Conservation (phyloP, 30 jellyfish, hydroid and myxozoan species). For the Chrysaora quinquecirrha region DNA sequence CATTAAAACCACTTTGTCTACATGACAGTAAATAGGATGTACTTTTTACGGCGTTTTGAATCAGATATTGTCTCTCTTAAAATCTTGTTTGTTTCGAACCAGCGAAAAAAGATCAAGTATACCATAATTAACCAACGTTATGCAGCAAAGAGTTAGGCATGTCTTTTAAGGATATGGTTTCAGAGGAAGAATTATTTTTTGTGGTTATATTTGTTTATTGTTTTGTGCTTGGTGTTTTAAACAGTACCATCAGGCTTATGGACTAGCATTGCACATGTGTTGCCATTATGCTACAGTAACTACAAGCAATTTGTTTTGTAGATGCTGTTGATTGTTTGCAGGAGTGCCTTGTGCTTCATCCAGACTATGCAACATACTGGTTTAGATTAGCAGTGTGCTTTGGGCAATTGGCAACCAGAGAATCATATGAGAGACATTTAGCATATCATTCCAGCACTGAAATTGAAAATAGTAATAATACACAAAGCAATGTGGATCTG, state of each 20-base stretch:
- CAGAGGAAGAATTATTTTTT: background rate
- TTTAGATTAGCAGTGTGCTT: background rate
- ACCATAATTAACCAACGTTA: no score
- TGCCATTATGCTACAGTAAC: background rate
- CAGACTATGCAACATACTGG: slow-evolving; percentile 49
- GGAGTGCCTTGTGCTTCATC: slow-evolving; percentile 31
- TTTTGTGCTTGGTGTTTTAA: background rate
- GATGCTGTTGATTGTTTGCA: slow-evolving; percentile 30
- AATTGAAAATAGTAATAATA: background rate
- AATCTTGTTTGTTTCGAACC: no score
- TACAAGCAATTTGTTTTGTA: background rate
- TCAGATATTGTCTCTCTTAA: no score
- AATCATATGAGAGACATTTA: background rate
- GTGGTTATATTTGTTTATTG: background rate
- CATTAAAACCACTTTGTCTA: no score
- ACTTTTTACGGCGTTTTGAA: no score
- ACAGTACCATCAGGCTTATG: background rate
- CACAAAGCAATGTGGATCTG: background rate
- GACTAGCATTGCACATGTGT: background rate
- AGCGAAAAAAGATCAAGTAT: no score
- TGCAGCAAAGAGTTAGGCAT: background rate
- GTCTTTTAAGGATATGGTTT: background rate
- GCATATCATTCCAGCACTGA: background rate
- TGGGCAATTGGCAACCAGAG: background rate
- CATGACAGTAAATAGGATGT: no score